Conservation (phyloP, 2,113 vertebrate genomes). For the Xerus inauris region DNA sequence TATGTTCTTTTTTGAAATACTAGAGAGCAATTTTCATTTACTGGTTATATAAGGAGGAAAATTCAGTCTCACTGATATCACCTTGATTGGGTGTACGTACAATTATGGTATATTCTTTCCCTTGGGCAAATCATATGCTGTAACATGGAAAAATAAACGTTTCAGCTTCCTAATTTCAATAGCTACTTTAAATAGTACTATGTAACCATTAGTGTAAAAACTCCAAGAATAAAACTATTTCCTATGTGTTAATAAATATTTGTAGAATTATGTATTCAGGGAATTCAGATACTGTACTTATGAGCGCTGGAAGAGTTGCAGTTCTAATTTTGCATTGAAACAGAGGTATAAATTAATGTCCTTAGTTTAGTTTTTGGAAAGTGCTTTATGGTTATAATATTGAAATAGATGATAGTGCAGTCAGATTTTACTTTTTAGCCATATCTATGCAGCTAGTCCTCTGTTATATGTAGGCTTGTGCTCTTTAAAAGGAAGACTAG, state of each 20-base stretch:
- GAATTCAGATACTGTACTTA: neutral
- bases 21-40: slow-evolving; percentile 81
- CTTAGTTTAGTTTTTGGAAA: neutral
- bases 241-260: slow-evolving; percentile 7
- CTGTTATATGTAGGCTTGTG: neutral
- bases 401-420: neutral
- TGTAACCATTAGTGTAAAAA: neutral
- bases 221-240: neutral
- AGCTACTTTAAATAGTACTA: neutral
- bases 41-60: slow-evolving; percentile 78
- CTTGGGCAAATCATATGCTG: neutral
- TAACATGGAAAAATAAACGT: neutral
- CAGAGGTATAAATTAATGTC: neutral
- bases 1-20: slow-evolving; percentile 75
- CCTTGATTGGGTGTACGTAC: slow-evolving; percentile 47
- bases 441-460: neutral
- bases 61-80: slow-evolving; percentile 63
- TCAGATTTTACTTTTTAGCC: slow-evolving; percentile 4
- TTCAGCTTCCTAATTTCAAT: slow-evolving; percentile 7
- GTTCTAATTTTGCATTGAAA: slow-evolving; percentile 12
- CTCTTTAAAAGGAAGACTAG: neutral
- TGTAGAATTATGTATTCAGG: neutral
- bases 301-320: neutral
- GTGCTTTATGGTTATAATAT: neutral
- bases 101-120: neutral